A percentile compares a stretch with the other conserved stretches of the same genome.
These are phyloP conservation scores for Lycaon pictus DNA, from an alignment of 2,113 vertebrate genomes.

Conservation along the genomic window DNA sequence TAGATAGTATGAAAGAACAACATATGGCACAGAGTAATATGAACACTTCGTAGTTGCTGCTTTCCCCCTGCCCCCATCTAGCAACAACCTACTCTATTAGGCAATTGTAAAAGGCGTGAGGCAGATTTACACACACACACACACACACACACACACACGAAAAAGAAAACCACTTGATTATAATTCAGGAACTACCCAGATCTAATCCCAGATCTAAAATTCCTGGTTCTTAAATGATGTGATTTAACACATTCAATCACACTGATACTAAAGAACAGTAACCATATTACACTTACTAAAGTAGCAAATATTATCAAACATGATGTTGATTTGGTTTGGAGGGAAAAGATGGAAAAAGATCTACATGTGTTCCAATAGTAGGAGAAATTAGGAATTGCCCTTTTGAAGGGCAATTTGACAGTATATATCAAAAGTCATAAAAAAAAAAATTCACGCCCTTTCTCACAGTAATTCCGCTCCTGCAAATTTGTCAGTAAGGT, in stretches of 20 bases:
- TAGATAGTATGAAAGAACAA: background rate
- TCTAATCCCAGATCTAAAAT: background rate
- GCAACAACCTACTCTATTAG: background rate
- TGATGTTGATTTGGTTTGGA: slow-evolving; percentile 11
- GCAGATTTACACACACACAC: background rate
- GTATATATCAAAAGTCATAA: slow-evolving; percentile 44
- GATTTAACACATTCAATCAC: slow-evolving; percentile 1
- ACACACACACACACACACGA: background rate
- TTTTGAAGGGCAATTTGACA: slow-evolving; percentile 59
- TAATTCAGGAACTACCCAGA: background rate
- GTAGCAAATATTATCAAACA: slow-evolving; percentile 54
- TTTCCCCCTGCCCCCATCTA: background rate
- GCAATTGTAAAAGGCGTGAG: background rate
- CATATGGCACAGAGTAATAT: background rate
- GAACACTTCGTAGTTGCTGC: background rate
- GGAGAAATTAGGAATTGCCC: slow-evolving; percentile 37
- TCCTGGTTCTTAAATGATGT: background rate
- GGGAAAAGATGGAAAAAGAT: slow-evolving; percentile 16
- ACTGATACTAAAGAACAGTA: slow-evolving; percentile 5
- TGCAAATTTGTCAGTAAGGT: slow-evolving; percentile 52
- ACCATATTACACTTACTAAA: slow-evolving; percentile 35
- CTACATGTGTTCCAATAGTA: background rate
- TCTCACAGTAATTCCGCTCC: slow-evolving; percentile 35
- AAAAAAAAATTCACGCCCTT: background rate
- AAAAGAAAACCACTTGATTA: background rate